Conservation (phyloP, 1,140 invertebrate species). For the Protaetia brevitarsis region DNA sequence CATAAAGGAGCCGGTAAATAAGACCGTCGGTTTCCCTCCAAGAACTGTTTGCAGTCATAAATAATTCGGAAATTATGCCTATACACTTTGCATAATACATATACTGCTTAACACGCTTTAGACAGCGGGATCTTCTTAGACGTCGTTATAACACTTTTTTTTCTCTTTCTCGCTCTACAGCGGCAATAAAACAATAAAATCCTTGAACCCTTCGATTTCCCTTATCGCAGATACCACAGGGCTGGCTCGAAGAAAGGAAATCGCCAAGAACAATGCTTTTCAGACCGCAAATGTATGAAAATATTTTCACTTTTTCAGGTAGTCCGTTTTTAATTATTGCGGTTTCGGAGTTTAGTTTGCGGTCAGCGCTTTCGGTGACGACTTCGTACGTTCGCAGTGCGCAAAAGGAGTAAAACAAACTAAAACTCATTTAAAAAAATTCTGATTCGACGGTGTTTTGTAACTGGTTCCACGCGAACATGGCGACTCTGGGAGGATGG, state of each 20-base stretch:
- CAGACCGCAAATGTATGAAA: conserved; percentile 19
- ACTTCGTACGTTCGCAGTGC: conserved; percentile 5
- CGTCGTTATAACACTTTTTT: background rate
- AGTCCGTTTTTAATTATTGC: conserved; percentile 16
- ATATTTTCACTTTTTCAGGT: conserved; percentile 45
- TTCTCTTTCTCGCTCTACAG: background rate
- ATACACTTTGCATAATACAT: conserved; percentile 12
- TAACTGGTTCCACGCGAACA: conserved; percentile 27
- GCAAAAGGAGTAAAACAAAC: background rate
- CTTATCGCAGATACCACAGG: background rate
- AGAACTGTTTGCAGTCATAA: background rate
- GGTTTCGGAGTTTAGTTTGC: conserved; percentile 31
- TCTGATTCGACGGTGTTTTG: conserved; percentile 8
- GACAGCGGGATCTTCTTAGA: background rate
- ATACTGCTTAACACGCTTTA: background rate
- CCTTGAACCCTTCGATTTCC: conserved; percentile 25
- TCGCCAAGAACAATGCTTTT: background rate
- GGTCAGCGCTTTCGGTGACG: conserved; percentile 27
- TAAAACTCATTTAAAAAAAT: background rate
- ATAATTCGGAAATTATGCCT: conserved; percentile 4
- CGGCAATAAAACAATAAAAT: conserved; percentile 28
- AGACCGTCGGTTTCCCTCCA: background rate
- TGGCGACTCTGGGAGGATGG: conserved; percentile 25
- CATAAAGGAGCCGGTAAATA: background rate
- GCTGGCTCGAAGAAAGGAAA: background rate